Evolutionary conservation across 1,140 invertebrate species (phyloP).

Genomic region (Druon quercuslanigerum): DNA sequence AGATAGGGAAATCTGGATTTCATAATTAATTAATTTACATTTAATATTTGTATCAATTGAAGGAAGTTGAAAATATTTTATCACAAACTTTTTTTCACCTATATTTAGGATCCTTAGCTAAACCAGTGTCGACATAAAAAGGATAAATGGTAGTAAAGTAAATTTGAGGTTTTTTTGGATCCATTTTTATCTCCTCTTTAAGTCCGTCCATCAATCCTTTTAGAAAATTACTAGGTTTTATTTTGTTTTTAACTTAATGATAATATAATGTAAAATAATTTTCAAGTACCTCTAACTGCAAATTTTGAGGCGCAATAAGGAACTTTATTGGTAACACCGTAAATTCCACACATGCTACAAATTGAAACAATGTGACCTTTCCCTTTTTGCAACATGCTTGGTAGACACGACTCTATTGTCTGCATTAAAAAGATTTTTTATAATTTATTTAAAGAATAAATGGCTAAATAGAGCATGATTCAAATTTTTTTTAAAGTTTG

Average conservation of each 20-base stretch:
- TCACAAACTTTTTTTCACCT: constrained; percentile 49
- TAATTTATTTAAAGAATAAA: not conserved
- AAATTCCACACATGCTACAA: constrained; percentile 91
- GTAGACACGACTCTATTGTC: constrained; percentile 87
- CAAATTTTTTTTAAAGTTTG: no score
- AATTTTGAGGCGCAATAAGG: constrained; percentile 97
- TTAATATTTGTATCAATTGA: no score
- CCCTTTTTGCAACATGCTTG: constrained; percentile 90
- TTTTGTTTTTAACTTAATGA: not conserved
- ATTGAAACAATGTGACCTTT: constrained; percentile 95
- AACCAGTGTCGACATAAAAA: constrained; percentile 63
- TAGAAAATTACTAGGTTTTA: not conserved
- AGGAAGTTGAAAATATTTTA: not conserved
- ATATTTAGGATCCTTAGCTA: constrained; percentile 61
- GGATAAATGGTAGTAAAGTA: constrained; percentile 66
- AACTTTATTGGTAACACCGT: constrained; percentile 86
- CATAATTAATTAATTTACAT: not conserved
- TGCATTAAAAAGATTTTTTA: constrained; percentile 62
- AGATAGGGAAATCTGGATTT: constrained; percentile 61
- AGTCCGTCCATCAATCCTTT: constrained; percentile 65
- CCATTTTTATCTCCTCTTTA: constrained; percentile 57
- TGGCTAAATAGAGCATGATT: no score
- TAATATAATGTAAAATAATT: not conserved
- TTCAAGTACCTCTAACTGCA: constrained; percentile 84
- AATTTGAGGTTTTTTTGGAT: constrained; percentile 45